Conservation (phyloP, 2,888 invertebrate genomes). For the Xestia c-nigrum region DNA sequence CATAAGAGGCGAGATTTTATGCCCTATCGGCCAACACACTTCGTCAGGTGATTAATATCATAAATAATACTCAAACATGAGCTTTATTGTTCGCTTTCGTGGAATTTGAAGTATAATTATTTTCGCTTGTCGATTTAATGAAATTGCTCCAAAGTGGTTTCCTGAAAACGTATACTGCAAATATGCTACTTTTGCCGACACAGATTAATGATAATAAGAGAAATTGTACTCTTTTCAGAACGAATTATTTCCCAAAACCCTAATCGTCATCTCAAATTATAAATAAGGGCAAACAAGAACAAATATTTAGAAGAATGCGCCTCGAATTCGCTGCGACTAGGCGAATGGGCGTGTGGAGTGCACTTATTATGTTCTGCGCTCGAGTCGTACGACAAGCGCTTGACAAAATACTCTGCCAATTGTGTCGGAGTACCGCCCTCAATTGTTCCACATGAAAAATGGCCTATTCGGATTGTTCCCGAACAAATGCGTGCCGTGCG, state of each 20-base stretch:
- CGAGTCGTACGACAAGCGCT: constrained; percentile 87
- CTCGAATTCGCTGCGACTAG: constrained; percentile 43
- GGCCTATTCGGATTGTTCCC: constrained; percentile 89
- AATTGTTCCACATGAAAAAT: constrained; percentile 90
- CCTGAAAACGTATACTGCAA: not conserved
- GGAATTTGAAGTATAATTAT: not conserved
- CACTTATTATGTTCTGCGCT: constrained; percentile 83
- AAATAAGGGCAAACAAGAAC: constrained; percentile 16
- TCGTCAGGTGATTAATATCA: constrained; percentile 85
- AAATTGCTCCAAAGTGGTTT: not conserved
- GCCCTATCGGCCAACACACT: constrained; percentile 81
- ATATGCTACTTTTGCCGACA: not conserved
- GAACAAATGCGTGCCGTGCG: constrained; percentile 90
- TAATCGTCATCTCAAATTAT: constrained; percentile 11
- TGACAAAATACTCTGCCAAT: constrained; percentile 90
- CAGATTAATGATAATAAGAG: not conserved
- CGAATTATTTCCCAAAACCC: constrained; percentile 2
- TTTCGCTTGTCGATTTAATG: not conserved
- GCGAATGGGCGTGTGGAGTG: constrained; percentile 78
- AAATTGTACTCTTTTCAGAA: not conserved
- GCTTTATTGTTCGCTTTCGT: constrained; percentile 37
- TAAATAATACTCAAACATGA: constrained; percentile 65
- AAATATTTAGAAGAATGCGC: constrained; percentile 15
- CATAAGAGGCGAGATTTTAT: constrained; percentile 89
- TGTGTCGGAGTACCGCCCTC: constrained; percentile 89